Conservation (phyloP, 1,140 invertebrate species). For the Anagrus nilaparvatae region DNA sequence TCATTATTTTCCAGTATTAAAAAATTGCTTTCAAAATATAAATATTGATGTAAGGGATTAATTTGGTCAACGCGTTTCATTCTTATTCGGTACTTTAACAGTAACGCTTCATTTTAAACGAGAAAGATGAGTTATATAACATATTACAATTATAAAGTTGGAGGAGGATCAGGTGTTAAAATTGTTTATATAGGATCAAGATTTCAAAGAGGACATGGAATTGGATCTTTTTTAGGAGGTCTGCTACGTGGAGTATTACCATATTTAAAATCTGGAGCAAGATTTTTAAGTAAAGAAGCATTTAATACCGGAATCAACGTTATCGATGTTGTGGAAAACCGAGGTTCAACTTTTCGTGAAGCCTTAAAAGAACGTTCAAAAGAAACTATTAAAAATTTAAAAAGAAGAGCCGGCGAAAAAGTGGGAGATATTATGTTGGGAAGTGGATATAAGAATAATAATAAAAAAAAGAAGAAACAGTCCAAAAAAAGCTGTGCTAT, state of each 20-base stretch:
- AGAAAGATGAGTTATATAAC: background rate
- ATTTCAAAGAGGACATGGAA: too few species aligned
- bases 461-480: background rate
- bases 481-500: background rate
- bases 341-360: conserved; percentile 9
- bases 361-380: conserved; percentile 6
- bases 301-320: conserved; percentile 12
- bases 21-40: conserved; percentile 13
- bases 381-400: conserved; percentile 17
- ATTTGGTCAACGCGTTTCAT: conserved; percentile 15
- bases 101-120: conserved; percentile 18
- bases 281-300: too few species aligned
- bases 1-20: conserved; percentile 14
- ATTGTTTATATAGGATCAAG: conserved; percentile 11
- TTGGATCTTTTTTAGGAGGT: too few species aligned
- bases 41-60: conserved; percentile 17
- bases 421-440: conserved; percentile 16
- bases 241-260: too few species aligned
- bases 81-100: conserved; percentile 17
- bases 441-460: conserved; percentile 15
- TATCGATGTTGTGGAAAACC: conserved; percentile 5
- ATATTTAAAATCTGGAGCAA: too few species aligned
- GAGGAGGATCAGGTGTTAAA: conserved; percentile 4
- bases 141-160: conserved; percentile 5
- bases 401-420: conserved; percentile 18